phyloP scores from a whole-genome alignment of 2,113 vertebrate species.

The Poeciliopsis prolifica region DNA sequence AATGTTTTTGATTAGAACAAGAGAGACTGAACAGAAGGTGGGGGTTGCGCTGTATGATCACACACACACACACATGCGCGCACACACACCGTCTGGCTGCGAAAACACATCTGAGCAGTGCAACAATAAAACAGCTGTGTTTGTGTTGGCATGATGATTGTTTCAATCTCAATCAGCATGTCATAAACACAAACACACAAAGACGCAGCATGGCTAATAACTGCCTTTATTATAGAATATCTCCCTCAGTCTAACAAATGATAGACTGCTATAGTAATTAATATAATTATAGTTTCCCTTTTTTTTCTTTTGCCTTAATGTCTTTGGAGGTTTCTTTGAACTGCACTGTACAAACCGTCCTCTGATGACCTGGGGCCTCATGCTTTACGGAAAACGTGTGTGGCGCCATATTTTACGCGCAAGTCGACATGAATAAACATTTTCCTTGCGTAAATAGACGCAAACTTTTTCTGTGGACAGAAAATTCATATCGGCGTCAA shows the following conservation, averaged over 20 bases:
- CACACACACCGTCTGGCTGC: conserved; percentile 72
- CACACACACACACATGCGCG: conserved; percentile 33
- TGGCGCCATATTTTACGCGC: too few species aligned
- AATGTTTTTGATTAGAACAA: conserved; percentile 53
- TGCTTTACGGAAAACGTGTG: too few species aligned
- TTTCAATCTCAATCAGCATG: conserved; percentile 71
- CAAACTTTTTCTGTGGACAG: too few species aligned
- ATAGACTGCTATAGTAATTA: neutral
- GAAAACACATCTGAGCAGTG: conserved; percentile 80
- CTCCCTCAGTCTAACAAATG: conserved; percentile 39
- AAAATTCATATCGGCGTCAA: too few species aligned
- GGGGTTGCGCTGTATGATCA: conserved; percentile 62
- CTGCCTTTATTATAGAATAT: conserved; percentile 52
- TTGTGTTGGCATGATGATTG: conserved; percentile 81
- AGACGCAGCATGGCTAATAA: conserved; percentile 61
- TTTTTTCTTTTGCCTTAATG: neutral
- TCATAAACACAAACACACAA: conserved; percentile 54
- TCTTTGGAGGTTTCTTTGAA: neutral
- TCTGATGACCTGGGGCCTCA: neutral
- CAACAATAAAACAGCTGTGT: conserved; percentile 87
- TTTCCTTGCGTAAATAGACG: too few species aligned
- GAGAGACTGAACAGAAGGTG: conserved; percentile 74
- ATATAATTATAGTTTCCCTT: neutral
- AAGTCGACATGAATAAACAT: too few species aligned
- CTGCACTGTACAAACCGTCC: neutral